Evolutionary conservation across 1,140 invertebrate species (phyloP).

Genomic region (Euschistus heros): DNA sequence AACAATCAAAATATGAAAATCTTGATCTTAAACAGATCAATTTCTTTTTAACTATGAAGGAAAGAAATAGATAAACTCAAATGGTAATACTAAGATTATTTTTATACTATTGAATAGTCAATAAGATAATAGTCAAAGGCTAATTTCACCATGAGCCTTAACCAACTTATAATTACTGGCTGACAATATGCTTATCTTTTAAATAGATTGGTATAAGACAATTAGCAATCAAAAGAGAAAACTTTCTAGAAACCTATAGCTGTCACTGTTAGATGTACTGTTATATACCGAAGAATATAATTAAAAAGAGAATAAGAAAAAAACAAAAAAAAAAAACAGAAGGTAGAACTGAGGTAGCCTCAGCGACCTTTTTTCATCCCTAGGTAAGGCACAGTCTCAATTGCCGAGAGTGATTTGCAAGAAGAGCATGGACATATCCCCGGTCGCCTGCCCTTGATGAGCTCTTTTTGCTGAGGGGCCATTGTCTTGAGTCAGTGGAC

Average conservation of each 20-base stretch:
- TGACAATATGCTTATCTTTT: constrained; percentile 10
- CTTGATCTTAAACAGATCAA: too few species aligned
- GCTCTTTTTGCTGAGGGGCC: constrained; percentile 2
- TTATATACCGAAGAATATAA: background rate
- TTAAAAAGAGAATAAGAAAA: constrained; percentile 7
- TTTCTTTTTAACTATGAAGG: too few species aligned
- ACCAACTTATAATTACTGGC: constrained; percentile 1
- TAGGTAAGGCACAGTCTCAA: background rate
- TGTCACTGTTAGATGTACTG: background rate
- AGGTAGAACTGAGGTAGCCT: background rate
- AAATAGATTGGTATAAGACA: constrained; percentile 2
- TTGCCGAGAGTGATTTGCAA: constrained; percentile 13
- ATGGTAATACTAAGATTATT: too few species aligned
- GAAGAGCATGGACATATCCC: constrained; percentile 17
- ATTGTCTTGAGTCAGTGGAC: constrained; percentile 18
- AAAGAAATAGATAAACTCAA: too few species aligned
- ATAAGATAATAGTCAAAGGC: too few species aligned
- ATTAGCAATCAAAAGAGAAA: constrained; percentile 11
- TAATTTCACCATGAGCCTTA: too few species aligned
- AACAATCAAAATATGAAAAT: too few species aligned
- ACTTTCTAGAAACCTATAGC: constrained; percentile 11
- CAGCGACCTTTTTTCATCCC: background rate
- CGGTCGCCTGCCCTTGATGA: constrained; percentile 12
- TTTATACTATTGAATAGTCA: too few species aligned
- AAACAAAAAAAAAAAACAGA: background rate